These are phyloP conservation scores for Silurus glanis DNA, from an alignment of 2,113 vertebrate species.

Conservation along the genomic window DNA sequence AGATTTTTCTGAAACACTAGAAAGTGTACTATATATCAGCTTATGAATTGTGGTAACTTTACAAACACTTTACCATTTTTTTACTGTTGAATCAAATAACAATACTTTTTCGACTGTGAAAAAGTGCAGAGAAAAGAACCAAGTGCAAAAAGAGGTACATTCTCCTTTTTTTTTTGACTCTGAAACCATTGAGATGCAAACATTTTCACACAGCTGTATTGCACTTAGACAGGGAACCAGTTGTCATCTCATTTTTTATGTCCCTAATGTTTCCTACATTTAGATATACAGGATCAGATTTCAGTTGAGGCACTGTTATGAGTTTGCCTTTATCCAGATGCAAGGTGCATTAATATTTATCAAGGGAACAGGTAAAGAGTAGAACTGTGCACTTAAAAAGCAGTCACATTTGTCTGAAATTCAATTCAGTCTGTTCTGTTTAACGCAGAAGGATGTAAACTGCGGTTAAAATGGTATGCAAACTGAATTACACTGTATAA, in stretches of 20 bases:
- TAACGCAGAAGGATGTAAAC: not conserved
- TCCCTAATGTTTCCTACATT: not conserved
- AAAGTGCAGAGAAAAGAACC: not conserved
- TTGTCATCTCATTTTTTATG: not conserved
- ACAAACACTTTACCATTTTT: not conserved
- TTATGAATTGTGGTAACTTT: not conserved
- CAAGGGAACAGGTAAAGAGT: not conserved
- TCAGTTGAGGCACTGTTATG: not conserved
- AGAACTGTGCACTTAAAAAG: slow-evolving; percentile 30
- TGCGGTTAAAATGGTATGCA: slow-evolving; percentile 1
- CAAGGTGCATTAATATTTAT: not conserved
- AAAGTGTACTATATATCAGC: not conserved
- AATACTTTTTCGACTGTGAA: not conserved
- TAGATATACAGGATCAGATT: not conserved
- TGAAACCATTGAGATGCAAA: not conserved
- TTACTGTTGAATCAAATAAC: not conserved
- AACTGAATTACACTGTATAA: not conserved
- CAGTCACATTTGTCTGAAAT: slow-evolving; percentile 1
- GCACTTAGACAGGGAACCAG: not conserved
- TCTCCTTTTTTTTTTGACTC: not conserved
- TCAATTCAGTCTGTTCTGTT: not conserved
- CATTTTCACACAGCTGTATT: not conserved
- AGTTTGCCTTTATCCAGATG: not conserved
- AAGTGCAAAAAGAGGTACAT: not conserved
- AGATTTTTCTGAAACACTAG: not conserved